Evolutionary conservation across 23 tunicate species (phyloP), one percentile per base, ranked within the genome.

Genomic region (Botrylloides violaceus): DNA sequence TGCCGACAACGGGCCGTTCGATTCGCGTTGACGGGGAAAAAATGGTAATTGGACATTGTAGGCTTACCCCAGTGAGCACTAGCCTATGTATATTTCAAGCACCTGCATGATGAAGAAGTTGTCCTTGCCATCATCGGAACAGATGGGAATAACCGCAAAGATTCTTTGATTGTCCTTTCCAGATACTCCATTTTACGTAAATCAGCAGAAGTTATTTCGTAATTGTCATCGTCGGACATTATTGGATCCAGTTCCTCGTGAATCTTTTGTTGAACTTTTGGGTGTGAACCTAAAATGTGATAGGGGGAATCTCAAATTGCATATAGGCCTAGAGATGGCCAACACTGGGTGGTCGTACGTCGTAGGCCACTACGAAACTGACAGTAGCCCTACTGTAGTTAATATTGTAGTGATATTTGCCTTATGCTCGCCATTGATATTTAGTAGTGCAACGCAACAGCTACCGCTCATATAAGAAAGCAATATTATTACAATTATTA

Each of bases 161-260:
- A 49, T 65, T 81, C 87, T 24, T 81, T 81, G 15, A 50, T 34
- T 27, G 74, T 80, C 36, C 23, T 53, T 38, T 75, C 80, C 24
- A 75, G 31, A 48, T 73, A 80, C 27, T 80, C 64, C 47, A 80
- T 25, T 6, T 60, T 61, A 29, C 34, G 20, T 24, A 80, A 9
- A 48, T 73, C 64, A 21, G 60, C 71, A 70, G 57, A 53, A 21
- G 59, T 3, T 15, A 77, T 25, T 24, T 48, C 36, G 0, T 4
- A 27, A 43, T 15, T 7, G 29, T 38, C 64, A 1, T 49, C 61
- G 15, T 74, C 82, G 0, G 79, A 80, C 56, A 95, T 74, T 9
- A 95, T 95, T 4, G 47, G 36, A 29, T 83, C 96, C 1, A 95
- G 32, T 76, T 95, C 99, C 18, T 78, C 92, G 32, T 95, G 96